phyloP scores from a whole-genome alignment of 2,888 invertebrate genomes.

The Atethmia centrago region DNA sequence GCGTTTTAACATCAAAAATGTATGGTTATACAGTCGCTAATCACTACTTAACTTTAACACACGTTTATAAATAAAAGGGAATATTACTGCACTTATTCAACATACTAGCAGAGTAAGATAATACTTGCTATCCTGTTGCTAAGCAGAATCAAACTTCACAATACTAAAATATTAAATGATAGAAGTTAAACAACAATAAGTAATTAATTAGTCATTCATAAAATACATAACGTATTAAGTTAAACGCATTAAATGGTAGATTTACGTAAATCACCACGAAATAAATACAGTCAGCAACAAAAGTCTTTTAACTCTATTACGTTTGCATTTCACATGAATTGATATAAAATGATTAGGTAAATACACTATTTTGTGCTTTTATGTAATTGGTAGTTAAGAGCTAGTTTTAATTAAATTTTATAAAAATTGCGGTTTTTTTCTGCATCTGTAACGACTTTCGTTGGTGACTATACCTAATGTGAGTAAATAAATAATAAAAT shows the following conservation, averaged over 20 bases:
- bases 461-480: not conserved
- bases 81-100: not conserved
- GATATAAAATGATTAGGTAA: not conserved
- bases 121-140: not conserved
- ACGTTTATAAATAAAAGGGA: too few relatives aligned
- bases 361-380: not conserved
- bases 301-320: not conserved
- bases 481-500: slow-evolving; percentile 32
- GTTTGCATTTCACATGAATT: not conserved
- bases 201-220: slow-evolving; percentile 7
- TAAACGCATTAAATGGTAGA: too few relatives aligned
- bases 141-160: not conserved
- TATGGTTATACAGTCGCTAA: too few relatives aligned
- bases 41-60: too few relatives aligned
- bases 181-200: not conserved
- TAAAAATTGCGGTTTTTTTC: too few relatives aligned
- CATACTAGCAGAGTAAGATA: not conserved
- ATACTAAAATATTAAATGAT: not conserved
- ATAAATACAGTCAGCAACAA: not conserved
- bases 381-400: not conserved
- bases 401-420: too few relatives aligned
- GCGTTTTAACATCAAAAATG: too few relatives aligned
- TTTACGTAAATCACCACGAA: slow-evolving; percentile 14
- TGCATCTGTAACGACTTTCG: not conserved
- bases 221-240: not conserved